A percentile compares a stretch with the other conserved stretches of the same genome.
These are phyloP conservation scores for Idaea aversata DNA, from an alignment of 2,888 invertebrate species.

Conservation along the genomic window DNA sequence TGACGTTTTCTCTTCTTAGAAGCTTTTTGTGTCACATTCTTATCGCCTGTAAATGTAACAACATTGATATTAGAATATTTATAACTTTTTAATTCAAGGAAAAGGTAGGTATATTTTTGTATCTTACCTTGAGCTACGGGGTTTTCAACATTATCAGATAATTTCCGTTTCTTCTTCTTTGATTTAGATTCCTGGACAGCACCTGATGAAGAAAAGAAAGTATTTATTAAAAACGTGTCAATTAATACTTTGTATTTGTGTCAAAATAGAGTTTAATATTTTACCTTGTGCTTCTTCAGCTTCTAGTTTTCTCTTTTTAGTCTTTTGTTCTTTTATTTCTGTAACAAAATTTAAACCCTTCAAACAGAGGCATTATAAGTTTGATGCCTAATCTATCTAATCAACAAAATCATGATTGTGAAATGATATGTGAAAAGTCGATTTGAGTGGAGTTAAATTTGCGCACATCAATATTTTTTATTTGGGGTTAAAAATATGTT, in stretches of 20 bases:
- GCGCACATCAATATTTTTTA: no score
- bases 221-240: no score
- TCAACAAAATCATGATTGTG: no score
- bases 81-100: no score
- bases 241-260: no score
- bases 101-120: neutral
- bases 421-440: no score
- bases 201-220: neutral
- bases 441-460: no score
- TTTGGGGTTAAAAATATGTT: no score
- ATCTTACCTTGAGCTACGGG: conserved; percentile 11
- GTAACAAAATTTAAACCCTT: neutral
- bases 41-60: conserved; percentile 23
- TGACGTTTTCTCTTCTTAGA: conserved; percentile 59
- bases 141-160: conserved; percentile 26
- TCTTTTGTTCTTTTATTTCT: neutral
- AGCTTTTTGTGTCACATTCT: conserved; percentile 31
- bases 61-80: neutral
- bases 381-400: no score
- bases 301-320: neutral
- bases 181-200: conserved; percentile 10
- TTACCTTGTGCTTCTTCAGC: neutral
- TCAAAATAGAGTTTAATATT: neutral
- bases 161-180: conserved; percentile 46
- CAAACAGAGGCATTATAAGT: no score